Base-by-base conservation (phyloP, 2,888 invertebrate genomes). In the Cheilosia scutellata region DNA sequence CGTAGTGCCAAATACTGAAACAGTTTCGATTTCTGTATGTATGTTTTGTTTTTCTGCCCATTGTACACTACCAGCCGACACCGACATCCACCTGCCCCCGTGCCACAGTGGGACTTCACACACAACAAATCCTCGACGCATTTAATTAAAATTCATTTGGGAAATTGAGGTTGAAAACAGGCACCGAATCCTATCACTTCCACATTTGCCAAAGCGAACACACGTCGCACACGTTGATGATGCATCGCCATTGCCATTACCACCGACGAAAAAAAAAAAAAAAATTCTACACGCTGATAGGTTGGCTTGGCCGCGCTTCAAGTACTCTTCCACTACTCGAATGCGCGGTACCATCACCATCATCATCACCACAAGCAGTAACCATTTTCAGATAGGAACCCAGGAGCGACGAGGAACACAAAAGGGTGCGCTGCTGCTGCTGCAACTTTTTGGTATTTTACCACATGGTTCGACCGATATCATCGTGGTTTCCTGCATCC, bases 101-200 rank as follows among this genome's bases (percentile, higher is more conserved):
- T 40, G 13, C n/a, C 58, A n/a, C 66, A 31, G 37, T 44, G 33
- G 42, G 47, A 13, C 49, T 70, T 33, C 42, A 37, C 53, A 58
- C 42, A 75, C 79, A 82, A 86, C 86, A 77, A 76, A 86, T 86
- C 82, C 82, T 77, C 82, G 82, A 80, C 72, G 87, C 87, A 87
- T 84, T 87, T 87, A 83, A 87, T 87, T 87, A 83, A 87, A 87
- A 87, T 87, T 87, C 84, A 87, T 87, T 84, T 84, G 84, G 87
- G 79, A 84, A 84, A 84, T 83, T 87, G 87, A 83, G 87, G 83
- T 87, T 83, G 72, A 55, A 77, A 82, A 82, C 82, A 65, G 66
- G 86, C 72, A 86, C 84, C 79, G 79, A 84, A 75, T 80, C 83
- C 83, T 83, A 78, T 83, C 79, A 84, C 84, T 80, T 84, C 86